These are phyloP conservation scores for Micrastur ruficollis DNA, from an alignment of 2,797 vertebrate genomes.

Conservation along the genomic window DNA sequence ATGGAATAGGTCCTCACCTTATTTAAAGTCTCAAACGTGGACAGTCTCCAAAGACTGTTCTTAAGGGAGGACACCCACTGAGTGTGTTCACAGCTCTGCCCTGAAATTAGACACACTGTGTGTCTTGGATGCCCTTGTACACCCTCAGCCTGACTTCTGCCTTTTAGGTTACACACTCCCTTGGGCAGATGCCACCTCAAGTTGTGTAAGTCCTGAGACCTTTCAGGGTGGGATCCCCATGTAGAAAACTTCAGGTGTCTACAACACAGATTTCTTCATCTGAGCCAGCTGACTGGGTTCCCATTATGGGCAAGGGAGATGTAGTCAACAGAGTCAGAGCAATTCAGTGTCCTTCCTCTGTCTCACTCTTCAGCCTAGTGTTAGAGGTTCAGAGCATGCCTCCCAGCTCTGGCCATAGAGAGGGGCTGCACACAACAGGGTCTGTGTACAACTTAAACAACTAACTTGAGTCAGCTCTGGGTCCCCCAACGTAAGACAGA, in stretches of 20 bases:
- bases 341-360: not conserved
- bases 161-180: not conserved
- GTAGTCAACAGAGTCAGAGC: not conserved
- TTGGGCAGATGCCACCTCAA: not conserved
- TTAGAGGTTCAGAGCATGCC: too few species aligned
- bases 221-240: not conserved
- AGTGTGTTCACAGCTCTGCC: not conserved
- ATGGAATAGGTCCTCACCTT: not conserved
- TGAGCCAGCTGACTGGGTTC: not conserved
- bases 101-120: not conserved
- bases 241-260: not conserved
- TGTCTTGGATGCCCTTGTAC: accelerated
- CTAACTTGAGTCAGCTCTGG: not conserved
- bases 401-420: not conserved
- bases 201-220: not conserved
- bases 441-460: not conserved
- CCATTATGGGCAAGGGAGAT: too few species aligned
- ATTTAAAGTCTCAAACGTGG: not conserved
- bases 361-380: not conserved
- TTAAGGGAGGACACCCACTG: not conserved
- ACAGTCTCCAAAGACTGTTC: not conserved
- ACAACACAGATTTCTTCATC: not conserved
- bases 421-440: too few species aligned
- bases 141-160: not conserved
- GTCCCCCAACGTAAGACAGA: too few species aligned